Evolutionary conservation across 2,888 invertebrate genomes (phyloP).

Genomic region (Diabrotica balteata): DNA sequence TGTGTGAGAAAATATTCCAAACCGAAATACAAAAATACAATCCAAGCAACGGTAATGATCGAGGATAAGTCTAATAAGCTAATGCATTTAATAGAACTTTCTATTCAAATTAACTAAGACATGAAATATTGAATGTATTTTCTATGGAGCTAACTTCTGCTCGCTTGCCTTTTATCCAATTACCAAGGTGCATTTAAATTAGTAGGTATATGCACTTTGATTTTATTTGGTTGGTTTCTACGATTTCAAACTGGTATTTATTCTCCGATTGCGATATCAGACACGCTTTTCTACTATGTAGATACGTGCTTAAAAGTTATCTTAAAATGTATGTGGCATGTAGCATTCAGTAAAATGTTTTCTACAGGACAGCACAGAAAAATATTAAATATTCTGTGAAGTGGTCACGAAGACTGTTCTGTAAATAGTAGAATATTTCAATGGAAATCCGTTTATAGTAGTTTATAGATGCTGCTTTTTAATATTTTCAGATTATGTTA

Average conservation of each 20-base stretch:
- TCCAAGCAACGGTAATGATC: slow-evolving; percentile 21
- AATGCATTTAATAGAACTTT: slow-evolving; percentile 22
- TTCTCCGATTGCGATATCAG: not conserved
- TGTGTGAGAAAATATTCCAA: slow-evolving; percentile 12
- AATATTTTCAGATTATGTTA: no score
- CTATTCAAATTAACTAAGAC: slow-evolving; percentile 26
- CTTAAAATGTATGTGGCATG: not conserved
- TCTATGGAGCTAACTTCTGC: slow-evolving; percentile 10
- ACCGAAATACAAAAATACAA: slow-evolving; percentile 6
- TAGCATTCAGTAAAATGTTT: no score
- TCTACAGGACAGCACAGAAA: no score
- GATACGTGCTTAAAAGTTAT: not conserved
- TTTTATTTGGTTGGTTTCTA: not conserved
- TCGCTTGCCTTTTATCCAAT: slow-evolving; percentile 18
- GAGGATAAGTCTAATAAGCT: slow-evolving; percentile 20
- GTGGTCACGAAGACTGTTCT: no score
- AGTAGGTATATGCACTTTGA: not conserved
- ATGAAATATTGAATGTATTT: slow-evolving; percentile 23
- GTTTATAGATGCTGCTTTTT: no score
- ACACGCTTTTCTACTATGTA: not conserved
- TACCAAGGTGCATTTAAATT: slow-evolving; percentile 1
- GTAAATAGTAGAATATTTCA: no score
- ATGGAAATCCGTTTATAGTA: no score
- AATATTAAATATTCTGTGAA: no score
- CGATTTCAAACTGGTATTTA: not conserved